Base-by-base conservation (phyloP, 2,797 vertebrate species). In the Perodicticus potto region DNA sequence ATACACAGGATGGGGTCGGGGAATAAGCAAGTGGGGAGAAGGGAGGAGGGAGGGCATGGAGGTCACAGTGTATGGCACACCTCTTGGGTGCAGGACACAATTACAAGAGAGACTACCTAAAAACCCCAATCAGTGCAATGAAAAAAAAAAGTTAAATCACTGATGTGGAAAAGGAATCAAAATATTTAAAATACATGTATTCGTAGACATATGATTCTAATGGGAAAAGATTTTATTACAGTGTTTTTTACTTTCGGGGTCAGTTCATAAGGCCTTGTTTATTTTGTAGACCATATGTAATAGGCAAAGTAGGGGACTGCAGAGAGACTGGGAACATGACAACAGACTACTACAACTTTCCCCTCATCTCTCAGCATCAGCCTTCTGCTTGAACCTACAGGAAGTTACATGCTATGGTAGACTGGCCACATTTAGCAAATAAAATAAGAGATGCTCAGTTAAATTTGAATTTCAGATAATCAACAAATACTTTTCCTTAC, bases 91-190 rank as follows among this genome's bases (percentile, higher is more conserved):
- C 4, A 4, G 14, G 14, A 53, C 49, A 16, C 49, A 53, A 53
- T 16, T 53, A 53, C 49, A 53, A 53, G 49, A 53, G 49, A 53
- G 49, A 53, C 49, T 53, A 53, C 49, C 49, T 53, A 16, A 53
- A 53, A 53, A 16, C 16, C 3, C 14, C 49, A 53, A 5, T 16
- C 14, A 53, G 4, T 53, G 4, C 49, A 53, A 53, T 17, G 49
- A 91, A 55, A 63, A 37, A 93, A 93, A 86, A 43, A 95, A 93
- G 86, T 43, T 89, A 95, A 91, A 74, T 20, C n/a, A 73, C 0
- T 95, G 49, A 84, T 73, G 2, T 73, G 61, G 7, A 84, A 87
- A 86, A 61, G 57, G 87, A 89, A 63, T 1, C 29, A 57, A 90
- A 89, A 43, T 49, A 32, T 43, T 86, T 59, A 55, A 55, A 53